These are phyloP conservation scores for Papilio helenus DNA, from an alignment of 1,140 invertebrate genomes.

Conservation along the genomic window DNA sequence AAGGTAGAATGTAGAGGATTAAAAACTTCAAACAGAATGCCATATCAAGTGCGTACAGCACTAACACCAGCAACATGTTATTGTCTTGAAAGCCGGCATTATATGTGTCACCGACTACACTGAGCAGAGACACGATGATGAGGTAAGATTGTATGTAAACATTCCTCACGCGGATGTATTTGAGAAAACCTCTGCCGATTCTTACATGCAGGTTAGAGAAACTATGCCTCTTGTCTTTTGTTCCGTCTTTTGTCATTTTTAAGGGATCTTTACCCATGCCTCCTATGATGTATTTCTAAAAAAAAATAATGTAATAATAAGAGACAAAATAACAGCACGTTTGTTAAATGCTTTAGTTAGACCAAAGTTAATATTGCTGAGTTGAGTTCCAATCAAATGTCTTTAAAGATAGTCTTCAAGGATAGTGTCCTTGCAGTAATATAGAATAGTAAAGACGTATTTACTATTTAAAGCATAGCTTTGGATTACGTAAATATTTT, in stretches of 20 bases:
- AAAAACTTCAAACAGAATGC: slow-evolving; percentile 63
- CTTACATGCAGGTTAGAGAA: neutral
- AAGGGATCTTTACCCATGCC: slow-evolving; percentile 26
- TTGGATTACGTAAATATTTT: no score
- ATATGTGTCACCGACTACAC: slow-evolving; percentile 60
- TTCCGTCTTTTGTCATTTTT: slow-evolving; percentile 37
- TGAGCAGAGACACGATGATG: slow-evolving; percentile 54
- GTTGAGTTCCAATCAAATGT: no score
- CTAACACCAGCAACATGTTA: slow-evolving; percentile 45
- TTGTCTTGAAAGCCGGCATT: slow-evolving; percentile 67
- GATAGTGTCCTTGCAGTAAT: no score
- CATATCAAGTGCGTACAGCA: slow-evolving; percentile 59
- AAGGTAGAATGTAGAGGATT: slow-evolving; percentile 52
- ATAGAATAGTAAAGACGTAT: no score
- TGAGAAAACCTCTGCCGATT: slow-evolving; percentile 40
- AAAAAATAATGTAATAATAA: slow-evolving; percentile 14
- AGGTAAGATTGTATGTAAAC: slow-evolving; percentile 56
- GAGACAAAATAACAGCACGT: neutral
- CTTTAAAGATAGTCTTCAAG: no score
- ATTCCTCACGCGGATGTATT: slow-evolving; percentile 53
- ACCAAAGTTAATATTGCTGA: no score
- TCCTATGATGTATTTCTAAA: slow-evolving; percentile 47
- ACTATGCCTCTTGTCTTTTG: slow-evolving; percentile 31
- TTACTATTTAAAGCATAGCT: no score
- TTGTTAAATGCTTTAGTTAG: neutral